Evolutionary conservation across 1,140 invertebrate species (phyloP), one percentile per base, ranked within the genome.

Genomic region (Gyrodactylus salaris): DNA sequence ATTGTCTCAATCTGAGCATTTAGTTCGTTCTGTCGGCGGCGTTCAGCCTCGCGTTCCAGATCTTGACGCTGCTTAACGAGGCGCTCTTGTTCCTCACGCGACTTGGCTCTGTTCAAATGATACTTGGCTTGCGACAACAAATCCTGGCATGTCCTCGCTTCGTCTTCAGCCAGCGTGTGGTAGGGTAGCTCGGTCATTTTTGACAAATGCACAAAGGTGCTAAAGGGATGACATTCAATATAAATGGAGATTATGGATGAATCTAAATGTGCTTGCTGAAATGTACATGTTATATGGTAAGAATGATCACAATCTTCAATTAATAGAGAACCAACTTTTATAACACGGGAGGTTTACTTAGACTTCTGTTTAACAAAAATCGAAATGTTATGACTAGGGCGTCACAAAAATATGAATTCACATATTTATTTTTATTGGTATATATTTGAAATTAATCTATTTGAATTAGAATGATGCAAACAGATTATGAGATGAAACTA

Each of bases 51-150:
- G 1, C 72, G 72, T 69, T 68, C 68, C 1, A 25, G 22, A 68
- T 25, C 34, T 54, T 73, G 34, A 23, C 26, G 21, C 26, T 73
- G 34, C 26, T 26, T 73, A n/a, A 69, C 26, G 25, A 23, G 20
- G n/a, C 72, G 72, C 1, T 73, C 72, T 73, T 69, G 72, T 69
- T 73, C 21, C 25, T 73, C 72, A 1, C 27, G 72, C 26, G n/a
- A 22, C 1, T n/a, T 54, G 7, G 72, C 72, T 69, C 72, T 54
- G 24, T 69, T 23, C 23, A 73, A 23, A 69, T 73, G 26, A 21
- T 73, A 73, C 19, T 26, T n/a, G 26, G 72, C 72, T 21, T 73
- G 72, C 1, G 22, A 22, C 72, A 73, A 24, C 1, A 73, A 21
- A 69, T 73, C 72, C 26, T 54, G 27, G n/a, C 72, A 73, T 16